Base-by-base conservation (phyloP, 2,888 invertebrate genomes). In the Noctua janthe region DNA sequence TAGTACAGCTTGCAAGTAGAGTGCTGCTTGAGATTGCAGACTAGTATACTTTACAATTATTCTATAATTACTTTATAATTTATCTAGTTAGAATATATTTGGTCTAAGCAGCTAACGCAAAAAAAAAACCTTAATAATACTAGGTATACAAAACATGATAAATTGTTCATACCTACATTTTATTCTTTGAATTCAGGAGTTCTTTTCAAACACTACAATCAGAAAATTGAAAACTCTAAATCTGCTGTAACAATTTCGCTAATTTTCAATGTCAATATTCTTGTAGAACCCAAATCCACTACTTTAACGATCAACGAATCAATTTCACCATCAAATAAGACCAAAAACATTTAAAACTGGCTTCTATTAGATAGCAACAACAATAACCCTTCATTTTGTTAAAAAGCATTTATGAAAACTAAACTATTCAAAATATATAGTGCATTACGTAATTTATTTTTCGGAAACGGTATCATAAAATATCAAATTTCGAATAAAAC, bases 401-500 rank as follows among this genome's bases (percentile, higher is more conserved):
- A 7, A 51, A 51, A 8, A 56, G 3, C 2, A 64, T 54, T 74
- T 49, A 17, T 59, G 15, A 74, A 62, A 69, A 47, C 17, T 15
- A 29, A 56, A 43, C 17, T 66, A 39, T 66, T 62, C 43, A 29
- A 72, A 47, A 73, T 62, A 73, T 62, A 6, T 29, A 72, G n/a
- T 59, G 23, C n/a, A 59, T 35, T 70, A 59, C 70, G 43, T 62
- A 80, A 78, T 71, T 67, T 54, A 8, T 56, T 47, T 64, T 54
- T 35, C 78, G 7, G 69, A 56, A 56, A n/a, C 35, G 62, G 67
- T 66, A 23, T 71, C 71, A 76, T 89, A 85, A 89, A 88, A 80
- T 87, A 87, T 84, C 79, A 85, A 15, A 83, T 87, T 90, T 78
- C 82, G n/a, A 70, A 78, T 82, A 83, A 83, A 85, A 78, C 35